A percentile compares a stretch with the other conserved stretches of the same genome.
These are phyloP conservation scores for Calycopis cecrops DNA, from an alignment of 1,140 invertebrate species.

Conservation along the genomic window DNA sequence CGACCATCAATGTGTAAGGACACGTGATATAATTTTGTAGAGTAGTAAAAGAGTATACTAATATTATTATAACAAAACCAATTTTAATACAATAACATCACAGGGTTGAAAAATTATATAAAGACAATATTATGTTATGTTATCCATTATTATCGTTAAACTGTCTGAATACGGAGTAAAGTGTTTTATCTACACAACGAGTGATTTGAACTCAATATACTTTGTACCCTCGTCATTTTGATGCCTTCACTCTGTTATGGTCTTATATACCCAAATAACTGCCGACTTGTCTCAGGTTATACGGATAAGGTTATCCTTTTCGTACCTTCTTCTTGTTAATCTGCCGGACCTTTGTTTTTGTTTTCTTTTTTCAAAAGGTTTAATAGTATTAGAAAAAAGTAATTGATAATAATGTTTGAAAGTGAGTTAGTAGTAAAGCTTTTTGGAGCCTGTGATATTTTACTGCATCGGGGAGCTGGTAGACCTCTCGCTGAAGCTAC, in stretches of 20 bases:
- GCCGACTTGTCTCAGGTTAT: constrained; percentile 1
- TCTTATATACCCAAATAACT: constrained; percentile 1
- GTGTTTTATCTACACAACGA: constrained; percentile 4
- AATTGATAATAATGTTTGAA: too few species aligned
- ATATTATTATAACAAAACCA: background rate
- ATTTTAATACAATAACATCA: background rate
- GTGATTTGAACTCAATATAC: background rate
- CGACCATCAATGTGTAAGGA: too few species aligned
- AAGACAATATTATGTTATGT: background rate
- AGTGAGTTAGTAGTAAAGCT: too few species aligned
- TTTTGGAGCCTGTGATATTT: too few species aligned
- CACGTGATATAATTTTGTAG: too few species aligned
- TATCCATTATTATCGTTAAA: constrained; percentile 4
- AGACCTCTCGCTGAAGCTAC: too few species aligned
- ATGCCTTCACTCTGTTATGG: background rate
- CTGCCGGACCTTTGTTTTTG: too few species aligned
- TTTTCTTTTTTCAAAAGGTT: too few species aligned
- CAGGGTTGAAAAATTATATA: background rate
- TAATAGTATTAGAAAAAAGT: too few species aligned
- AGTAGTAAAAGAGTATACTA: too few species aligned
- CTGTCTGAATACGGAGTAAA: background rate
- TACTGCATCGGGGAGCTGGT: too few species aligned
- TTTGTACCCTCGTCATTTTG: constrained; percentile 6
- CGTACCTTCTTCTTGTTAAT: background rate
- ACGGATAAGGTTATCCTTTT: background rate